Percentiles rank a stretch among this genome's conserved stretches.
Evolutionary conservation across 1,140 invertebrate genomes (phyloP).

Genomic region (Orussus abietinus): DNA sequence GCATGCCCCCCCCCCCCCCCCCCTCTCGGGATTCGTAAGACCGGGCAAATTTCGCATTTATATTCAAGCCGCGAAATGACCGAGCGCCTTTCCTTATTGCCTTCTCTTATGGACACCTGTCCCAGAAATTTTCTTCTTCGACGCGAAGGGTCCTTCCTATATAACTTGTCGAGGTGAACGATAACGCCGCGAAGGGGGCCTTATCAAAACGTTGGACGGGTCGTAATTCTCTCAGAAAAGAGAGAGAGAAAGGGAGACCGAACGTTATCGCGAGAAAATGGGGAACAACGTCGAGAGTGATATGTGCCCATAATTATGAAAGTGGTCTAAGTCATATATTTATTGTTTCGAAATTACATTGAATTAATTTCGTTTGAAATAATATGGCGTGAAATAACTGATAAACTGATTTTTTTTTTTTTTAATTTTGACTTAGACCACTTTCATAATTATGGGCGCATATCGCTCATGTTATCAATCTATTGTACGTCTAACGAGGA

Average conservation of each 20-base stretch:
- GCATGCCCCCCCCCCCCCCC: not conserved
- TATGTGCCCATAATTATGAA: too few species aligned
- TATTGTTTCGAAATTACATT: too few species aligned
- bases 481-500: too few species aligned
- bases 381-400: too few species aligned
- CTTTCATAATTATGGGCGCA: too few species aligned
- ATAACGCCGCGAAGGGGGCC: not conserved
- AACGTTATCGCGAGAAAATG: not conserved
- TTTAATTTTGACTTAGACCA: too few species aligned
- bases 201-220: too few species aligned
- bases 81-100: not conserved
- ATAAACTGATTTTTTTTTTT: too few species aligned
- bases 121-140: not conserved
- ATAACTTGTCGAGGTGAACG: not conserved
- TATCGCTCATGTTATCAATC: too few species aligned
- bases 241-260: not conserved
- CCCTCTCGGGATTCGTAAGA: not conserved
- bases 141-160: not conserved
- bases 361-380: too few species aligned
- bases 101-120: not conserved
- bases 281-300: not conserved
- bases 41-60: conserved; percentile 27
- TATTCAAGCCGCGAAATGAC: conserved; percentile 20
- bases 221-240: too few species aligned
- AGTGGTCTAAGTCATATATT: too few species aligned